phyloP scores from a whole-genome alignment of 2,888 invertebrate species.

The Drosophila merina region DNA sequence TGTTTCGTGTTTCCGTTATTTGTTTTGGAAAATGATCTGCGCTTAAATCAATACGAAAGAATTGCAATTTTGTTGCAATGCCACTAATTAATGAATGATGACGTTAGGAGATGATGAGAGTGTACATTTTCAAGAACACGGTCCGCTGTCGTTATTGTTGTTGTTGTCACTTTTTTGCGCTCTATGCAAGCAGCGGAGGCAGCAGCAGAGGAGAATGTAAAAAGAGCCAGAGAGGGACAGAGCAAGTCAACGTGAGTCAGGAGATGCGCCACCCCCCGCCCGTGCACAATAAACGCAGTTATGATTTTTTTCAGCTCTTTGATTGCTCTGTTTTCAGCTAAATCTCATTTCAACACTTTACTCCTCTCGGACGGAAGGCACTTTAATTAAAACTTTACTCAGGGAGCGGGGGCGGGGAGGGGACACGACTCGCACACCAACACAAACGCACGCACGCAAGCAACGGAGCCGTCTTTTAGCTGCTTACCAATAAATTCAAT shows the following conservation, averaged over 20 bases:
- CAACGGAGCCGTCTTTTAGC: background rate
- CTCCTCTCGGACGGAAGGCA: conserved; percentile 28
- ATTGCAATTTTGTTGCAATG: background rate
- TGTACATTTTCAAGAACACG: conserved; percentile 15
- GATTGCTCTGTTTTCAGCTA: conserved; percentile 6
- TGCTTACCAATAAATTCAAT: conserved; percentile 1
- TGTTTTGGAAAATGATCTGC: conserved; percentile 17
- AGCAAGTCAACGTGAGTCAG: conserved; percentile 5
- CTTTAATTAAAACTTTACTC: conserved; percentile 50
- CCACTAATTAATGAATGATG: background rate
- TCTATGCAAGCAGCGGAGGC: conserved; percentile 20
- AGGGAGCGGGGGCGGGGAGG: too few species aligned
- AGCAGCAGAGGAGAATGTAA: conserved; percentile 15
- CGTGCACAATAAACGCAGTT: conserved; percentile 25
- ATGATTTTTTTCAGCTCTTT: conserved; percentile 14
- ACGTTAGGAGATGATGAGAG: conserved; percentile 3
- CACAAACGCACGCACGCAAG: conserved; percentile 1
- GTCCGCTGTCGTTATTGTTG: conserved; percentile 34
- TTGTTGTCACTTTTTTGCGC: conserved; percentile 28
- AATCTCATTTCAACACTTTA: conserved; percentile 1
- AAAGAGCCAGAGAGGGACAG: background rate
- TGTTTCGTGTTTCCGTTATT: conserved; percentile 15
- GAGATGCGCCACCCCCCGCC: conserved; percentile 17
- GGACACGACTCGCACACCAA: conserved; percentile 1
- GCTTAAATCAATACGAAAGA: background rate